Base-by-base conservation (phyloP, 2,113 vertebrate genomes). In the Halcyon senegalensis region DNA sequence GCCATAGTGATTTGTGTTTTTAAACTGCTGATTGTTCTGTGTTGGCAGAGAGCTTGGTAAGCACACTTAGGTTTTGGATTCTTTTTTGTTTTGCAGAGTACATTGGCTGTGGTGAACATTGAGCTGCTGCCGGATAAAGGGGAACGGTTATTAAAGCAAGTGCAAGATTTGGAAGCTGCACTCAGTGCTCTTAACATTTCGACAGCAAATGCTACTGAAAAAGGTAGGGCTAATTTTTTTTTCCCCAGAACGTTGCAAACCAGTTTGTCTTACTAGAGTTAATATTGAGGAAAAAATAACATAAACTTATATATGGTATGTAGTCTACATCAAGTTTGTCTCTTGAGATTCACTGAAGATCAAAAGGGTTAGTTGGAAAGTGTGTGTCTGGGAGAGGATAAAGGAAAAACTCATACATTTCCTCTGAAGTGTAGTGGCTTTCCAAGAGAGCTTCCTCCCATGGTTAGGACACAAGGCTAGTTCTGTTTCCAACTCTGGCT, bases 111-210 rank as follows among this genome's bases (percentile, higher is more conserved):
- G 1, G 98, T 98, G 91, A 98, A 99, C 43, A 18, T 98, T 41
- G 97, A 98, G 59, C 92, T 96, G 35, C 97, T 99, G 67, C 98
- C 99, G 50, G 99, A 99, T 93, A 98, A 98, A 94, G 99, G 99
- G 27, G 94, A 98, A 79, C 97, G 98, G 81, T 96, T 99, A 92
- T 59, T 98, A 87, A 98, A 97, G 84, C 98, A 99, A 93, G 98
- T 99, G 37, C 97, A 98, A 69, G 97, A 97, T 53, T 88, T 99
- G 93, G 98, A 99, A 95, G 97, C 98, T 27, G 97, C 97, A 0
- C 96, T 99, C 7, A 31, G 87, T 23, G 84, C 96, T 77, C 94
- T 99, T 13, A 95, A 95, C 43, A 87, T 99, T 84, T 95, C 93
- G 0, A 13, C 81, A 53, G 50, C 63, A 91, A 64, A 90, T 58